A percentile compares a stretch with the other conserved stretches of the same genome.
Conservation (phyloP, 2,888 invertebrate species). For the Andrena marginata region DNA sequence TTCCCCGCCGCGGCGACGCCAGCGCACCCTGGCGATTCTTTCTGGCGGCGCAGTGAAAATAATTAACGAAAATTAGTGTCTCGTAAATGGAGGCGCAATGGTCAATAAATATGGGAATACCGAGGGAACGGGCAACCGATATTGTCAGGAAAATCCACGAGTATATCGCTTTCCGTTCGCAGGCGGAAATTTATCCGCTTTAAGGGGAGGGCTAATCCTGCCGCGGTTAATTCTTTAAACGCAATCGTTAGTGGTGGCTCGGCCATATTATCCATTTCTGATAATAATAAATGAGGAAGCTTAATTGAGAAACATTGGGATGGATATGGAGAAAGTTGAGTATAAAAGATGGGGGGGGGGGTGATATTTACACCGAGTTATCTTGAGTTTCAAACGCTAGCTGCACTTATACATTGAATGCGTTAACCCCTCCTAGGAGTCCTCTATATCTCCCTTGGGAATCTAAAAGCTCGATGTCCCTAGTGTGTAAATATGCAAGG, state of each 20-base stretch:
- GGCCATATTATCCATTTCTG: neutral
- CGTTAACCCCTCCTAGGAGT: too few relatives aligned
- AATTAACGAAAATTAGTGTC: slow-evolving; percentile 45
- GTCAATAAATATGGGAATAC: slow-evolving; percentile 39
- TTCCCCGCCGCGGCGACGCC: neutral
- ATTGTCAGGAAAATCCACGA: slow-evolving; percentile 11
- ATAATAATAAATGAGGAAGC: too few relatives aligned
- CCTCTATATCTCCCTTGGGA: too few relatives aligned
- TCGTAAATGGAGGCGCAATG: slow-evolving; percentile 24
- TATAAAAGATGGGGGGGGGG: too few relatives aligned
- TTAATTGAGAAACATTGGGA: too few relatives aligned
- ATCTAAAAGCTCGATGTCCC: too few relatives aligned
- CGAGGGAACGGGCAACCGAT: slow-evolving; percentile 9
- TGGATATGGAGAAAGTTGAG: too few relatives aligned
- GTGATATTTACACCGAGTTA: too few relatives aligned
- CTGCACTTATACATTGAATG: too few relatives aligned
- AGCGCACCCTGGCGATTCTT: slow-evolving; percentile 11
- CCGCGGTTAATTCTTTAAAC: neutral
- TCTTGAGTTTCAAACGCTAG: too few relatives aligned
- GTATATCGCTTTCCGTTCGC: neutral
- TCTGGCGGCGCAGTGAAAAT: slow-evolving; percentile 23
- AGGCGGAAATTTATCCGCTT: slow-evolving; percentile 22
- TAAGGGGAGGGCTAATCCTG: neutral
- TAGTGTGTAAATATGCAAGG: too few relatives aligned
- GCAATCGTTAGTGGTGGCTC: neutral